These are phyloP conservation scores for Pseudonaja textilis DNA, from an alignment of 2,113 vertebrate species.

Conservation along the genomic window DNA sequence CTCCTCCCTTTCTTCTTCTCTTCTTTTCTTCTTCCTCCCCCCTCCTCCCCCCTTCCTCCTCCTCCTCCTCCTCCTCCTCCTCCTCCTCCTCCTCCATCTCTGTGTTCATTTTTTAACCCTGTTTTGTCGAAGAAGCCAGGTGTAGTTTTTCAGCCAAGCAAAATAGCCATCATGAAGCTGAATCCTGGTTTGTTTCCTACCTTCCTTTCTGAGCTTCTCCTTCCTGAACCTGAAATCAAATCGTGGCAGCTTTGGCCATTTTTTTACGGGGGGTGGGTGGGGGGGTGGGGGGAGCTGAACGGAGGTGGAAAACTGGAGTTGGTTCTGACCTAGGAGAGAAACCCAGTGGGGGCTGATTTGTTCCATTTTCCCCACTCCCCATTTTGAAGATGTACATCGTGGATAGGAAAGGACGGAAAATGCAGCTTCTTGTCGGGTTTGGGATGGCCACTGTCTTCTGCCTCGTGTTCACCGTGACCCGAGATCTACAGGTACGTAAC, in stretches of 20 bases:
- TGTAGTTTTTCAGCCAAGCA: background rate
- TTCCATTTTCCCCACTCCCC: rapidly evolving
- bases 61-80: too few species aligned
- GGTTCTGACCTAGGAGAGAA: background rate
- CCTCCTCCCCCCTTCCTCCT: too few species aligned
- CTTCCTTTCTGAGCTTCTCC: background rate
- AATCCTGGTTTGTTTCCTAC: background rate
- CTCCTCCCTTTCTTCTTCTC: too few species aligned
- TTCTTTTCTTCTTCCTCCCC: too few species aligned
- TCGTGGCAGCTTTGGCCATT: background rate
- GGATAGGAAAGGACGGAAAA: background rate
- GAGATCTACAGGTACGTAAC: background rate
- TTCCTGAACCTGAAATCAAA: background rate
- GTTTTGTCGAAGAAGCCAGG: background rate
- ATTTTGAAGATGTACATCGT: background rate
- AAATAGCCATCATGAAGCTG: background rate
- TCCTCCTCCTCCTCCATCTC: too few species aligned
- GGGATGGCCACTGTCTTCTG: background rate
- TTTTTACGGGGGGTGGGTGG: rapidly evolving
- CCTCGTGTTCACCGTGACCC: background rate
- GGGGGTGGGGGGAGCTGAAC: background rate
- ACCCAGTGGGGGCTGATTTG: background rate
- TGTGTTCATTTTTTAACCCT: background rate
- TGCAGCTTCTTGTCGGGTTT: background rate
- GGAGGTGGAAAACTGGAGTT: background rate